Percentiles rank a stretch among this genome's conserved stretches.
Conservation (phyloP, 2,113 vertebrate genomes). For the Phodopus roborovskii region DNA sequence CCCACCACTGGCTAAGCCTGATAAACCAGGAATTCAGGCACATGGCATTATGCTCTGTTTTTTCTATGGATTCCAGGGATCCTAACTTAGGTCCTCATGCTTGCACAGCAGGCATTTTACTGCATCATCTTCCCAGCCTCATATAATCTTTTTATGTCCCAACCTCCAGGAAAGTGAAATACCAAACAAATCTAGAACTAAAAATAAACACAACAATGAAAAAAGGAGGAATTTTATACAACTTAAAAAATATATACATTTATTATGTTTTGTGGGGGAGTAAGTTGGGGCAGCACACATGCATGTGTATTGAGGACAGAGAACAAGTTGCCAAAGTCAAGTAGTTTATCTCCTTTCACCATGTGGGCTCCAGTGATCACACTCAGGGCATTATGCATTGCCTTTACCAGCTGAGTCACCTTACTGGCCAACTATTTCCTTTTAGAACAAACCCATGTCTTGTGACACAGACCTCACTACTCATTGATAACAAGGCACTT, state of each 20-base stretch:
- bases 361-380: too few relatives aligned
- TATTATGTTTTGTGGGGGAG: background rate
- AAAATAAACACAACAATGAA: background rate
- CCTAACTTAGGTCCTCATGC: background rate
- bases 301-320: background rate
- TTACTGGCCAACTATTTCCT: background rate
- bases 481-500: conserved; percentile 15
- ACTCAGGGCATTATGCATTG: background rate
- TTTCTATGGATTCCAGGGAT: background rate
- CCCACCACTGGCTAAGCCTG: background rate
- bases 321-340: background rate
- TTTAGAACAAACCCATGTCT: conserved; percentile 30
- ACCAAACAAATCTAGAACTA: conserved; percentile 42
- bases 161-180: background rate
- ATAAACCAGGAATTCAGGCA: background rate
- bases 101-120: background rate
- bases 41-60: too few relatives aligned
- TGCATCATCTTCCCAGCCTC: background rate
- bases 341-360: background rate
- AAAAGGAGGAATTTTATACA: background rate
- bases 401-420: background rate
- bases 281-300: background rate
- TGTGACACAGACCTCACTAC: background rate
- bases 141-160: background rate
- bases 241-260: background rate